A percentile compares a stretch with the other conserved stretches of the same genome.
Conservation (phyloP, 2,797 vertebrate species). For the Myripristis murdjan region DNA sequence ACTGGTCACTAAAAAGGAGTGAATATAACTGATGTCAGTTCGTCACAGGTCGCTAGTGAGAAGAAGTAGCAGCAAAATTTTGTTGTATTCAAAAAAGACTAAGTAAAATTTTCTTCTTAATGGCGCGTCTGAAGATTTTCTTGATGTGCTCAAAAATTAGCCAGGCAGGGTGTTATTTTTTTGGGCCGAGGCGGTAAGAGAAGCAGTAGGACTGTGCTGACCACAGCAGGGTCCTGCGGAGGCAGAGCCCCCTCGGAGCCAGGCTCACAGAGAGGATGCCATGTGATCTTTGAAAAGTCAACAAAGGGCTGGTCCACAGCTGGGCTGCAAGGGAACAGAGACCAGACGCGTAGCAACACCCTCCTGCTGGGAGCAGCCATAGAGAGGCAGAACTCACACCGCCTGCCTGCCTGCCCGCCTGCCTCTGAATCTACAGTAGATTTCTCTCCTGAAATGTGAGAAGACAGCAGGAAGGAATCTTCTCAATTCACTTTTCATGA, state of each 20-base stretch:
- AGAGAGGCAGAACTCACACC: constrained; percentile 52
- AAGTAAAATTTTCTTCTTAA: constrained; percentile 1
- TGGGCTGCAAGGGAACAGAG: constrained; percentile 79
- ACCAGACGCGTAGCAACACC: constrained; percentile 80
- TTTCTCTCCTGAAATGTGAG: constrained; percentile 42
- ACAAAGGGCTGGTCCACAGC: constrained; percentile 85
- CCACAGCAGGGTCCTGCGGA: constrained; percentile 69
- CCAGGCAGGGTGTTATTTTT: constrained; percentile 29
- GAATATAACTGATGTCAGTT: not conserved
- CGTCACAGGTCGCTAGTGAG: not conserved
- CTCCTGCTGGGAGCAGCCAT: constrained; percentile 79
- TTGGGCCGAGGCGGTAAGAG: constrained; percentile 37
- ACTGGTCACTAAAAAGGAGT: not conserved
- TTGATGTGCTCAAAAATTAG: constrained; percentile 52
- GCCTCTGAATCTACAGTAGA: constrained; percentile 50
- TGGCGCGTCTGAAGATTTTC: constrained; percentile 31
- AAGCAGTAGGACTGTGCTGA: constrained; percentile 69
- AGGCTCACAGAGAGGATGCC: constrained; percentile 76
- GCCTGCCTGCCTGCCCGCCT: constrained; percentile 42
- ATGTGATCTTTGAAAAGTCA: constrained; percentile 88
- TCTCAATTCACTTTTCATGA: constrained; percentile 16
- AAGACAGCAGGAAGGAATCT: constrained; percentile 36
- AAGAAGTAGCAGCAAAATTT: not conserved
- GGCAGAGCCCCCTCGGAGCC: constrained; percentile 59
- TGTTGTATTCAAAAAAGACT: no score